phyloP scores from a whole-genome alignment of 2,888 invertebrate species.

The Leucoma salicis region DNA sequence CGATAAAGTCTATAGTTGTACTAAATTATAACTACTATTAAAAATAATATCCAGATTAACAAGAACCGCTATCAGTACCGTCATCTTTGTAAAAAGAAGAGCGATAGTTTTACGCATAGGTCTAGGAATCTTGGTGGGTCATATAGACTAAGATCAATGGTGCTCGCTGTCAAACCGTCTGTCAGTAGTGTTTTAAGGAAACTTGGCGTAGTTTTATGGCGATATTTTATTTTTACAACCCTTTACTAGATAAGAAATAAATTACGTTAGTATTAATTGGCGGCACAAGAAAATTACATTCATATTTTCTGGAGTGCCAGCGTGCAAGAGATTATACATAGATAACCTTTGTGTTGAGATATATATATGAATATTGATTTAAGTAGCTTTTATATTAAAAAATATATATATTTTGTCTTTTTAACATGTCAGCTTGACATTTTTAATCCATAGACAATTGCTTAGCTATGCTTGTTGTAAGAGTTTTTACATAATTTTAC shows the following conservation, averaged over 20 bases:
- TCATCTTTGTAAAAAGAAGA: constrained; percentile 10
- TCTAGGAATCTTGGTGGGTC: constrained; percentile 22
- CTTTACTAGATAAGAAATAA: constrained; percentile 5
- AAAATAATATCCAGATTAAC: constrained; percentile 10
- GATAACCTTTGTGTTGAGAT: too few species aligned
- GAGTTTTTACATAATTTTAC: too few species aligned
- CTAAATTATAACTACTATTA: constrained; percentile 11
- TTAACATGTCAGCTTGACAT: too few species aligned
- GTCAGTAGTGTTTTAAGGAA: constrained; percentile 22
- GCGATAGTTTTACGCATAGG: constrained; percentile 9
- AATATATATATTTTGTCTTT: too few species aligned
- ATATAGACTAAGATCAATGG: constrained; percentile 29
- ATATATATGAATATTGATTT: too few species aligned
- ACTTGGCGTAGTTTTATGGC: constrained; percentile 18
- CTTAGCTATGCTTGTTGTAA: too few species aligned
- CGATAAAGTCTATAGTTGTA: constrained; percentile 17
- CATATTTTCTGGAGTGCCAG: too few species aligned
- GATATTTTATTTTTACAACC: constrained; percentile 17
- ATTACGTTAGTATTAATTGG: constrained; percentile 11
- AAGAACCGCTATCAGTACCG: constrained; percentile 12
- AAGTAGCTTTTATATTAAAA: too few species aligned
- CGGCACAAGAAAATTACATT: constrained; percentile 4
- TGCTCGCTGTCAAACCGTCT: constrained; percentile 28
- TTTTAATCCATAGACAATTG: too few species aligned
- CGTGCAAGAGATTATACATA: too few species aligned